Evolutionary conservation across 2,113 vertebrate species (phyloP).

Genomic region (Labeo catla): DNA sequence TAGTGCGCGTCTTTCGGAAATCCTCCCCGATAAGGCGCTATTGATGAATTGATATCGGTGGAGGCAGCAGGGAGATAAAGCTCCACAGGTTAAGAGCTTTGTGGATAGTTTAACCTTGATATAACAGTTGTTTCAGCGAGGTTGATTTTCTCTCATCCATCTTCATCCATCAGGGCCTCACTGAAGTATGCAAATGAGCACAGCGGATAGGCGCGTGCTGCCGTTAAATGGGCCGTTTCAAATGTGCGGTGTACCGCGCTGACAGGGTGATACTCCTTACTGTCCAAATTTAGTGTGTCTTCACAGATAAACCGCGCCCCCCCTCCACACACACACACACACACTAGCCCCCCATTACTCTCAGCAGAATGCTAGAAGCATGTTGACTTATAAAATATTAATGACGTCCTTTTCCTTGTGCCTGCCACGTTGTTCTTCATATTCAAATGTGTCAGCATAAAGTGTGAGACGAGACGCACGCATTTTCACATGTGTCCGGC

Average conservation of each 20-base stretch:
- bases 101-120: slow-evolving; percentile 96
- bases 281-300: slow-evolving; percentile 83
- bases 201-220: slow-evolving; percentile 80
- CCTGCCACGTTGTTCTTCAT: slow-evolving; percentile 24
- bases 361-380: slow-evolving; percentile 62
- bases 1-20: slow-evolving; percentile 63
- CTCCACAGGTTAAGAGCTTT: slow-evolving; percentile 78
- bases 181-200: slow-evolving; percentile 93
- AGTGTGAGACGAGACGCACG: not conserved
- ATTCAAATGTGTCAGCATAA: slow-evolving; percentile 51
- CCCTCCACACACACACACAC: slow-evolving; percentile 14
- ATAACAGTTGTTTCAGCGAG: slow-evolving; percentile 95
- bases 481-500: slow-evolving; percentile 39
- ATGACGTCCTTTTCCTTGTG: not conserved
- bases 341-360: slow-evolving; percentile 56
- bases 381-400: slow-evolving; percentile 67
- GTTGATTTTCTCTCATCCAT: slow-evolving; percentile 91
- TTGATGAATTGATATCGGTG: slow-evolving; percentile 82
- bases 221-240: slow-evolving; percentile 91
- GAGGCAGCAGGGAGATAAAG: slow-evolving; percentile 79
- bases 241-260: slow-evolving; percentile 79
- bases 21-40: slow-evolving; percentile 73
- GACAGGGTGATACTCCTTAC: slow-evolving; percentile 84
- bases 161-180: slow-evolving; percentile 90
- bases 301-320: slow-evolving; percentile 64